Conservation (phyloP, 2,888 invertebrate species). For the Noctua comes region DNA sequence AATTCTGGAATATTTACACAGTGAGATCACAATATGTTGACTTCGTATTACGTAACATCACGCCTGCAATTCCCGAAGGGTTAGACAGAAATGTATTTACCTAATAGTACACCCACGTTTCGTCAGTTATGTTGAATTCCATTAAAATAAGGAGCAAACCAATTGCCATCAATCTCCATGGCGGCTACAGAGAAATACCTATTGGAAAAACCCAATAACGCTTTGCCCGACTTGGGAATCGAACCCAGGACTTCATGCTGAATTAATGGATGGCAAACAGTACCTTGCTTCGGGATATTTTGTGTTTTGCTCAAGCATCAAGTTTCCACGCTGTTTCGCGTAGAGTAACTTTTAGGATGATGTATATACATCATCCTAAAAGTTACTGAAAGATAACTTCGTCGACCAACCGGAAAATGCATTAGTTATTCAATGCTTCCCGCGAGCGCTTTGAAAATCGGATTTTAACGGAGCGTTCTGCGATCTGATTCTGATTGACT, state of each 20-base stretch:
- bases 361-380: too few species aligned
- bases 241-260: slow-evolving; percentile 1
- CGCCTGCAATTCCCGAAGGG: neutral
- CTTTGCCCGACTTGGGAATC: neutral
- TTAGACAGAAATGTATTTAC: neutral
- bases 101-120: neutral
- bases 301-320: neutral
- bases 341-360: slow-evolving; percentile 13
- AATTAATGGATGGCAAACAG: neutral
- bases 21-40: slow-evolving; percentile 23
- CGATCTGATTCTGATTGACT: neutral
- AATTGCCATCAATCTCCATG: neutral
- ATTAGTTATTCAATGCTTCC: neutral
- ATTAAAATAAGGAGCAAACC: neutral
- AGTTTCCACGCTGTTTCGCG: neutral
- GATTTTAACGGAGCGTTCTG: neutral
- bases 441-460: neutral
- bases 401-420: neutral
- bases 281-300: slow-evolving; percentile 16
- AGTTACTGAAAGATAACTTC: neutral
- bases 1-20: slow-evolving; percentile 12
- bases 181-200: neutral
- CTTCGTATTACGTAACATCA: neutral
- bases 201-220: neutral
- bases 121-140: neutral